These are phyloP conservation scores for Drosophila nr. medialis DNA, from an alignment of 2,888 invertebrate species.

Conservation along the genomic window DNA sequence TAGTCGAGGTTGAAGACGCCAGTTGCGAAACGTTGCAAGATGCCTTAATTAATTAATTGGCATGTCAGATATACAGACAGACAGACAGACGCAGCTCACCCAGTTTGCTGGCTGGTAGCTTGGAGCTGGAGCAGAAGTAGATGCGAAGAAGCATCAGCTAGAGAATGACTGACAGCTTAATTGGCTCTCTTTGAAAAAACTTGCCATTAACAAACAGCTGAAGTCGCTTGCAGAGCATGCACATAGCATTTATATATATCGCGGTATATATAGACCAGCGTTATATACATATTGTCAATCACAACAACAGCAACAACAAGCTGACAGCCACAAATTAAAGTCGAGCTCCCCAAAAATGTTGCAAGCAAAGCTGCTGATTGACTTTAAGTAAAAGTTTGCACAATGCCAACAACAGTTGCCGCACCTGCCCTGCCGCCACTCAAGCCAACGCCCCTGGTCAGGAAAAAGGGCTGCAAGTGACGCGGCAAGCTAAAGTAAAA, in stretches of 20 bases:
- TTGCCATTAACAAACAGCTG: conserved; percentile 71
- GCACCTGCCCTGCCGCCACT: conserved; percentile 5
- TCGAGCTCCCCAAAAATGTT: conserved; percentile 37
- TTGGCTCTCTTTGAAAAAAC: conserved; percentile 78
- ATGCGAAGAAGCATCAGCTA: conserved; percentile 46
- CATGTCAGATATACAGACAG: conserved; percentile 38
- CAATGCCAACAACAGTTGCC: conserved; percentile 40
- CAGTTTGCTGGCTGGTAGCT: conserved; percentile 26
- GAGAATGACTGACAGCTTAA: conserved; percentile 82
- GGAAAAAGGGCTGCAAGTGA: conserved; percentile 65
- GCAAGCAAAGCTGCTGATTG: conserved; percentile 52
- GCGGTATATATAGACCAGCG: conserved; percentile 2
- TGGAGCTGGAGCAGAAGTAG: conserved; percentile 11
- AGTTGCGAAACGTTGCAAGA: conserved; percentile 47
- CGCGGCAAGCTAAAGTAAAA: conserved; percentile 38
- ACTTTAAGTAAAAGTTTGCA: conserved; percentile 67
- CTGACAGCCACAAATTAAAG: conserved; percentile 60
- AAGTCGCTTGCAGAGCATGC: conserved; percentile 36
- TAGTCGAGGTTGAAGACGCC: conserved; percentile 29
- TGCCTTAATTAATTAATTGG: conserved; percentile 72
- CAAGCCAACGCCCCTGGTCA: conserved; percentile 15
- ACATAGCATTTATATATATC: conserved; percentile 5
- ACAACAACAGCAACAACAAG: conserved; percentile 22
- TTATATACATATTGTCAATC: conserved; percentile 14
- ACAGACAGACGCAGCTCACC: conserved; percentile 13